A percentile compares a stretch with the other conserved stretches of the same genome.
phyloP scores from a whole-genome alignment of 2,888 invertebrate species.

The Andricus quercusramuli region DNA sequence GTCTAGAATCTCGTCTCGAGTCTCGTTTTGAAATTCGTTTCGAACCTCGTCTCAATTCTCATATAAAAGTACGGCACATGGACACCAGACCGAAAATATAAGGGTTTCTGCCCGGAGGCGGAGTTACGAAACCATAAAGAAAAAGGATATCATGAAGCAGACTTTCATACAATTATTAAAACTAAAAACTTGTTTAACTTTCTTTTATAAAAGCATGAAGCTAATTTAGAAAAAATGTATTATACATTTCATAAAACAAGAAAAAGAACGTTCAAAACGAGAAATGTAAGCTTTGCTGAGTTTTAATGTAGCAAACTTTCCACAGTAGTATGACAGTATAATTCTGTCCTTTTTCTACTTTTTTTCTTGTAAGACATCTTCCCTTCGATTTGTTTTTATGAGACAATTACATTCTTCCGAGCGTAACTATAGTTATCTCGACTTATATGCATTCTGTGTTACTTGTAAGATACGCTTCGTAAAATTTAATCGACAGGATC shows the following conservation, averaged over 20 bases:
- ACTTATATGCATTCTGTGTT: slow-evolving; percentile 26
- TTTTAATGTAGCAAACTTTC: not conserved
- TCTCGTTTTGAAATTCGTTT: no score
- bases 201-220: no score
- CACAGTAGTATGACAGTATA: slow-evolving; percentile 14
- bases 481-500: slow-evolving; percentile 38
- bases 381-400: slow-evolving; percentile 60
- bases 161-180: no score
- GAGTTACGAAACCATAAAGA: no score
- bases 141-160: no score
- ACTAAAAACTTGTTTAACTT: no score
- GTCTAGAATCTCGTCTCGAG: no score
- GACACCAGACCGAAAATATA: no score
- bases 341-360: slow-evolving; percentile 16
- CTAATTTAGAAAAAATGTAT: not conserved
- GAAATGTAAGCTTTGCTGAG: not conserved
- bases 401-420: slow-evolving; percentile 58
- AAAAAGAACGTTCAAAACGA: not conserved
- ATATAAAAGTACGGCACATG: no score
- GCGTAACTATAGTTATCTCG: slow-evolving; percentile 51
- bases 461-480: slow-evolving; percentile 29
- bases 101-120: no score
- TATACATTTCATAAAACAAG: not conserved
- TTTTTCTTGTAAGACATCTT: slow-evolving; percentile 43
- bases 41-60: no score